Evolutionary conservation across 2,113 vertebrate species (phyloP), one percentile per base, ranked within the genome.

Genomic region (Aix galericulata): DNA sequence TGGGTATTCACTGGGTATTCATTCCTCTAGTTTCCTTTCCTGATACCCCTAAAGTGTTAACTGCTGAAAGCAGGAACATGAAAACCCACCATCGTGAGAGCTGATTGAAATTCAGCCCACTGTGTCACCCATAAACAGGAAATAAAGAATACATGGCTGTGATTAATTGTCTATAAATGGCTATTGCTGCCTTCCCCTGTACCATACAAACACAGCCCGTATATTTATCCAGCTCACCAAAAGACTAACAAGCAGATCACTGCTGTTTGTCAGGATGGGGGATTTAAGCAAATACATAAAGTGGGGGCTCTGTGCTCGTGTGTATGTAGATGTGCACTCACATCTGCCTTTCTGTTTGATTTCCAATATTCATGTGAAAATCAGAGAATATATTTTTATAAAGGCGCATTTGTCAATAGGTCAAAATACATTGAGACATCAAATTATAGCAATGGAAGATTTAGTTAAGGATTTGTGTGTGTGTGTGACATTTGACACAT

Each of bases 101-200:
- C 88, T 95, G 79, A 92, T 97, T 97, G 92, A 91, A 96, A 97
- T 97, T 95, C 94, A 96, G 75, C 52, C 90, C 86, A 81, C 66
- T 86, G 50, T 92, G 68, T 75, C 88, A 86, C 85, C 73, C 63
- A 44, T 95, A 97, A 97, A 97, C 91, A 95, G 93, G 91, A 97
- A 96, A 96, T 96, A 94, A 95, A 94, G 83, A 95, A 89, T 91
- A 87, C 74, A 50, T 52, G 91, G 73, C 92, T 96, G 84, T 92
- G 94, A 96, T 96, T 97, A 95, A 96, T 97, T 2, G 0, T 69
- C 87, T 86, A 92, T 94, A 94, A 95, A 96, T 84, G 92, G 59
- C 85, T 71, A 52, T 53, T 93, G 44, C 93, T 38, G 79, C 55
- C 82, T 94, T 91, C 73, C 69, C 71, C 69, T 63, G 0, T 59